Conservation (phyloP, 2,888 invertebrate genomes). For the Hirtodrosophila trivittata region DNA sequence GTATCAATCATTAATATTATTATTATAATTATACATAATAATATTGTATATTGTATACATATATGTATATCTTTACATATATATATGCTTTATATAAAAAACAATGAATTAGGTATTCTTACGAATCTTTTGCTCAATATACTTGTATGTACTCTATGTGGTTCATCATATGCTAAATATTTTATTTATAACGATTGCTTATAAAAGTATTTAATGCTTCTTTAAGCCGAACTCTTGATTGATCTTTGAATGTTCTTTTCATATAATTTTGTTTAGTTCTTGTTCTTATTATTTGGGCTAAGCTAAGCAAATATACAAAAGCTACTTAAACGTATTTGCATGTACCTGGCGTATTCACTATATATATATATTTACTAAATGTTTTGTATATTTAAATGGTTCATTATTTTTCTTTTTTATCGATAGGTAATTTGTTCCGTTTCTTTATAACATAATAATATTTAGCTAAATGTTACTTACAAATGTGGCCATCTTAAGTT, state of each 20-base stretch:
- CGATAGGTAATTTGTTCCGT: slow-evolving; percentile 58
- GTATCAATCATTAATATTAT: slow-evolving; percentile 55
- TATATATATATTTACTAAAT: slow-evolving; percentile 18
- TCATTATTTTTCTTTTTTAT: slow-evolving; percentile 38
- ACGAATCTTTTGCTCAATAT: slow-evolving; percentile 8
- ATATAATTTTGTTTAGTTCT: slow-evolving; percentile 9
- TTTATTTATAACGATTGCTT: slow-evolving; percentile 52
- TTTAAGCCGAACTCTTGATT: slow-evolving; percentile 48
- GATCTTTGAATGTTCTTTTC: slow-evolving; percentile 12
- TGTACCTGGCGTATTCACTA: slow-evolving; percentile 46
- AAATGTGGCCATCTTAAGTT: slow-evolving; percentile 72
- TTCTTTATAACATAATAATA: slow-evolving; percentile 45
- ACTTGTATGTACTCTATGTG: slow-evolving; percentile 21
- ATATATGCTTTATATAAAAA: slow-evolving; percentile 56
- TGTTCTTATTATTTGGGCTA: slow-evolving; percentile 48
- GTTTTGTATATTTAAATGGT: slow-evolving; percentile 52
- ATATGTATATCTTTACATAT: slow-evolving; percentile 8
- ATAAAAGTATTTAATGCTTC: slow-evolving; percentile 61
- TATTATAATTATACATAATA: slow-evolving; percentile 4
- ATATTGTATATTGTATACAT: slow-evolving; percentile 2
- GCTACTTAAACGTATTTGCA: slow-evolving; percentile 71
- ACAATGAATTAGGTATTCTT: slow-evolving; percentile 44
- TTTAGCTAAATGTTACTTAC: slow-evolving; percentile 70
- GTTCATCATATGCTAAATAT: slow-evolving; percentile 26
- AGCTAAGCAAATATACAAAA: slow-evolving; percentile 78